Conservation (phyloP, 2,113 vertebrate species). For the Mirounga angustirostris region DNA sequence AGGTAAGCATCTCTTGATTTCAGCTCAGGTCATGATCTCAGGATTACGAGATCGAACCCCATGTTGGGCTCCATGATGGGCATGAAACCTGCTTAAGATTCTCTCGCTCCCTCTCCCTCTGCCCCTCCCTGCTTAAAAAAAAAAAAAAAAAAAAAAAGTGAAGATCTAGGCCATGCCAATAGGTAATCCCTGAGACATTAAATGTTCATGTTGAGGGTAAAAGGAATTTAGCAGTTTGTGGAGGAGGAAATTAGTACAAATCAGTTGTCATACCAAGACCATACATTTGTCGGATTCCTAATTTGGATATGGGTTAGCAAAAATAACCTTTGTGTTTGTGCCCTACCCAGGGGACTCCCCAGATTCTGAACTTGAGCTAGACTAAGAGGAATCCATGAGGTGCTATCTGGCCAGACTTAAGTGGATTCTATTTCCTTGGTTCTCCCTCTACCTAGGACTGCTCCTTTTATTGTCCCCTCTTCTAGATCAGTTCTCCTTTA, state of each 20-base stretch:
- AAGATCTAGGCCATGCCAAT: not conserved
- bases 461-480: conserved; percentile 50
- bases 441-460: conserved; percentile 63
- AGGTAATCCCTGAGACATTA: not conserved
- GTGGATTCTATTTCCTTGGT: conserved; percentile 71
- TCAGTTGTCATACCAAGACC: not conserved
- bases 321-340: conserved; percentile 62
- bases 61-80: not conserved
- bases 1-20: not conserved
- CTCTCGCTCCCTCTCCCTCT: not conserved
- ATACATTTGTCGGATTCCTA: conserved; percentile 63
- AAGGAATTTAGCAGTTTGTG: not conserved
- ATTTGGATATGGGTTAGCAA: conserved; percentile 65
- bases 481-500: conserved; percentile 73
- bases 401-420: conserved; percentile 80
- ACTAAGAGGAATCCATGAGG: conserved; percentile 79
- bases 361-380: conserved; percentile 74
- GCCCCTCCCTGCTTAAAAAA: not conserved
- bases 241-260: not conserved
- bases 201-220: not conserved
- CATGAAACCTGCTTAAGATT: not conserved
- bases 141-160: not conserved
- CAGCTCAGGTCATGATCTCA: not conserved
- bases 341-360: conserved; percentile 64
- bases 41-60: not conserved